Base-by-base conservation (phyloP, 1,140 invertebrate species). In the Drosophila dunni region DNA sequence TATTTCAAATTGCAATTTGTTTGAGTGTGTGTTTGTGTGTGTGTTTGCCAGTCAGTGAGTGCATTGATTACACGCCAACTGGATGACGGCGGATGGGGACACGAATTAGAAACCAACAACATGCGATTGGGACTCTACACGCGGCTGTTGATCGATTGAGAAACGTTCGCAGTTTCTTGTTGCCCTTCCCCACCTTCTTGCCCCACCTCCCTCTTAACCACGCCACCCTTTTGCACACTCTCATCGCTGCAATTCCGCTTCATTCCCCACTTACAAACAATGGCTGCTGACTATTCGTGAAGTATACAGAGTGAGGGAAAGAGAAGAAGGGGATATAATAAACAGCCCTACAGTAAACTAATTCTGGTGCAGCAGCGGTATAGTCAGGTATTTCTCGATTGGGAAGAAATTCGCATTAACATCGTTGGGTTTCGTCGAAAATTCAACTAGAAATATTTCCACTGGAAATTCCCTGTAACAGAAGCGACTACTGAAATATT, bases 41-140 rank as follows among this genome's bases (percentile, higher is more conserved):
- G 6, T 38, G 17, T 42, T 15, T 45, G 63, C 45, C 17, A 20
- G 8, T 64, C 17, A 38, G 29, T 50, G 71, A 63, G 58, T 53
- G 70, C 63, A 77, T 72, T 72, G 62, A 67, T 75, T 75, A 63
- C 34, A 50, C 44, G 68, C 58, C 60, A 71, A 56, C 42, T 74
- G 57, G n/a, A 67, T 67, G 54, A 54, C 65, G 50, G 36, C 24
- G 50, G 56, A 38, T 45, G 3, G 61, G 42, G 36, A 56, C 24
- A 29, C 58, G 51, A 56, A 57, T 74, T 68, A 56, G 50, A 69
- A 63, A 74, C 63, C 6, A 58, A 50, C 36, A 54, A 63, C 11
- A 15, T 9, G 38, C 57, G 54, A 58, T 68, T 60, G 36, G 46
- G 46, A 60, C 54, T 34, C 57, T 29, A 38, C 60, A 36, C 48